Evolutionary conservation across 1,140 invertebrate genomes (phyloP).

Genomic region (Zeugodacus cucurbitae): DNA sequence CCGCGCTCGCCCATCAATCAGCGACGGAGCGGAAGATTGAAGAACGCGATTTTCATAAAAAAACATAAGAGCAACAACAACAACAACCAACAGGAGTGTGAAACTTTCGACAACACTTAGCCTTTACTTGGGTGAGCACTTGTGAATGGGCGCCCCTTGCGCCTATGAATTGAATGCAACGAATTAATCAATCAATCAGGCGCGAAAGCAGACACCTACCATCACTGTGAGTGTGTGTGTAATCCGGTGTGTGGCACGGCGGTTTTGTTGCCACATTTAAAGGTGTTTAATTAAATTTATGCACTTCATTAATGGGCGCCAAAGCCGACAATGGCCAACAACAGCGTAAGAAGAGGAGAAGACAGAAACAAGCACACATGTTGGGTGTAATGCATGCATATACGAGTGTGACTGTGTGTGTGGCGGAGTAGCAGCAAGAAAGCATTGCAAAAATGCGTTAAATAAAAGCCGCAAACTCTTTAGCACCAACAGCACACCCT

Average conservation of each 20-base stretch:
- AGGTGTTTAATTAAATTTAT: slow-evolving; percentile 40
- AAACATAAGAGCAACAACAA: neutral
- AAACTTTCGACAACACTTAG: neutral
- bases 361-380: neutral
- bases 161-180: neutral
- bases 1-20: neutral
- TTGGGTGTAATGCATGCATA: neutral
- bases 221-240: neutral
- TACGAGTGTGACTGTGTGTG: neutral
- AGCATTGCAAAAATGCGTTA: neutral
- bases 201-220: neutral
- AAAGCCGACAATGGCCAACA: neutral
- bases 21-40: neutral
- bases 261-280: slow-evolving; percentile 13
- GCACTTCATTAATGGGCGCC: slow-evolving; percentile 28
- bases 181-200: slow-evolving; percentile 12
- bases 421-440: neutral
- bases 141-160: too few species aligned
- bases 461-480: slow-evolving; percentile 25
- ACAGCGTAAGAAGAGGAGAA: neutral
- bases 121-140: neutral
- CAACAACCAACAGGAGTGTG: neutral
- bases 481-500: neutral
- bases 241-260: neutral
- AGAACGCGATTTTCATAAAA: neutral